Evolutionary conservation across 2,797 vertebrate species (phyloP).

Genomic region (Harpagifer antarcticus): DNA sequence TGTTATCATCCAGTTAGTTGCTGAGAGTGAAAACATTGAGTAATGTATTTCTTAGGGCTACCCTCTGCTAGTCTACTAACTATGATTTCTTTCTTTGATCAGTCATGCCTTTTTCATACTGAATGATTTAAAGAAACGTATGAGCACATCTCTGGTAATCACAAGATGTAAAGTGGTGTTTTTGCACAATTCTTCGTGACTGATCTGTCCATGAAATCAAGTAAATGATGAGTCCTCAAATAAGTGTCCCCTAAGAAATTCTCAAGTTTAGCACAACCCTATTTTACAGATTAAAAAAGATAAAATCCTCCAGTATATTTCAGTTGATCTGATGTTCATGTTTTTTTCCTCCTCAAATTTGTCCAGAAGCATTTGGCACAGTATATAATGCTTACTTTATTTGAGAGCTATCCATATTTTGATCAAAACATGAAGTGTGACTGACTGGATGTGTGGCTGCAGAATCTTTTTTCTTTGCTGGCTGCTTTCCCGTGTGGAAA

Average conservation of each 20-base stretch:
- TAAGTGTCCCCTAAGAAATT: no score
- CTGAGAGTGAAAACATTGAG: slow-evolving; percentile 33
- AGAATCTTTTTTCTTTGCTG: slow-evolving; percentile 7
- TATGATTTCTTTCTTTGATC: no score
- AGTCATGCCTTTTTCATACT: no score
- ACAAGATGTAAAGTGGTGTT: no score
- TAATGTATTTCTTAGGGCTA: not conserved
- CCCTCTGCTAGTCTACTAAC: no score
- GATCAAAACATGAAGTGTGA: slow-evolving; percentile 40
- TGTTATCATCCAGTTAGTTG: slow-evolving; percentile 20
- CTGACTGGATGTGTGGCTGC: slow-evolving; percentile 29
- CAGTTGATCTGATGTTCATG: not conserved
- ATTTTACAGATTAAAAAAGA: slow-evolving; percentile 31
- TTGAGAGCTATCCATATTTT: slow-evolving; percentile 18
- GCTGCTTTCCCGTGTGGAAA: slow-evolving; percentile 43
- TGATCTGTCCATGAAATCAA: no score
- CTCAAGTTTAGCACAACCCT: no score
- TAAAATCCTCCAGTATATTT: slow-evolving; percentile 14
- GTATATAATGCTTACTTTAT: not conserved
- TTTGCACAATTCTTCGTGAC: no score
- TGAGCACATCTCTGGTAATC: no score
- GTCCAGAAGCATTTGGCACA: slow-evolving; percentile 6
- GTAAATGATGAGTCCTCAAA: no score
- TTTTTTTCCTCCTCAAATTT: slow-evolving; percentile 20
- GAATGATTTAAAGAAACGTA: no score